Percentiles rank a stretch among this genome's conserved stretches.
These are phyloP conservation scores for Porites lutea DNA, from an alignment of 64 coral and sea anemone species.

Conservation along the genomic window DNA sequence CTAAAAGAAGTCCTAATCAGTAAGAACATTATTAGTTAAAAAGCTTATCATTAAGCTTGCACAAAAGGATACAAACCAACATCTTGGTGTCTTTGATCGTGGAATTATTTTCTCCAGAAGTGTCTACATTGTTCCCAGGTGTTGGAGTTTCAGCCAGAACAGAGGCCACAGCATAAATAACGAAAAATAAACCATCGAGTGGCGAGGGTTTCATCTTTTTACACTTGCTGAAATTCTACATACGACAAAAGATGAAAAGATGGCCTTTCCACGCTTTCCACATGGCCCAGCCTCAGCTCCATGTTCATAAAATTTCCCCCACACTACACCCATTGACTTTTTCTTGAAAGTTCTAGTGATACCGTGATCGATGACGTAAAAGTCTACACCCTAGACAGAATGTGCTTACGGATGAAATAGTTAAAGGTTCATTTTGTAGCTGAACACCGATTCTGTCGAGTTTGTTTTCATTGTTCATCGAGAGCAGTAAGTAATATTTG, in stretches of 20 bases:
- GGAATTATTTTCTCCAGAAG: not conserved
- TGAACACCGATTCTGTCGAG: too few relatives aligned
- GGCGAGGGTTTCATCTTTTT: not conserved
- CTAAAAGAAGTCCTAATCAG: too few relatives aligned
- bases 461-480: too few relatives aligned
- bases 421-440: too few relatives aligned
- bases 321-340: not conserved
- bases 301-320: not conserved
- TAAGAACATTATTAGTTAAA: not conserved
- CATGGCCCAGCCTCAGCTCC: conserved; percentile 20
- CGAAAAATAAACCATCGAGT: not conserved
- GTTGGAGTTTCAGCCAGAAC: not conserved
- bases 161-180: conserved; percentile 7
- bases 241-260: not conserved
- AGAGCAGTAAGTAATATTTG: too few relatives aligned
- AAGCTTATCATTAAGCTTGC: not conserved
- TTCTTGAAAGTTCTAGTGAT: too few relatives aligned
- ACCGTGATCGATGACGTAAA: too few relatives aligned
- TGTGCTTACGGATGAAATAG: too few relatives aligned
- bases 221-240: not conserved
- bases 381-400: too few relatives aligned
- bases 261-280: conserved; percentile 6
- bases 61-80: conserved; percentile 21
- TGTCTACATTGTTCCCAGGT: not conserved
- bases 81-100: conserved; percentile 2